Percentiles rank a stretch among this genome's conserved stretches.
Conservation (phyloP, 1,140 invertebrate species). For the Drosophila auraria region DNA sequence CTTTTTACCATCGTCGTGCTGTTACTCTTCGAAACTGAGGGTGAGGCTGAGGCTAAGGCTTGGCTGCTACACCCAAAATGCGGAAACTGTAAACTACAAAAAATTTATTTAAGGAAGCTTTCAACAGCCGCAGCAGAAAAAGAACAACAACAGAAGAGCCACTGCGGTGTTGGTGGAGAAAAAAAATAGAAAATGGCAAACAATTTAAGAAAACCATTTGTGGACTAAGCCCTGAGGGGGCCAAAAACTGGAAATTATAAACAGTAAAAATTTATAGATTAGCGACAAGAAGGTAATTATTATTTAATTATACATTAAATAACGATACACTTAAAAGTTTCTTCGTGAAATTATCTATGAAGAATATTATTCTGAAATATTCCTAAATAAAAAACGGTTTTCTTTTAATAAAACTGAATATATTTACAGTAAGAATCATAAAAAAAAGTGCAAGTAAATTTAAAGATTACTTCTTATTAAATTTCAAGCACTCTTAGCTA, state of each 20-base stretch:
- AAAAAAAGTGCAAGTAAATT: neutral
- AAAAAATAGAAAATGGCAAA: conserved; percentile 78
- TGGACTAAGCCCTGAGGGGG: conserved; percentile 56
- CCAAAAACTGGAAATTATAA: conserved; percentile 20
- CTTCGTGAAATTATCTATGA: too few species aligned
- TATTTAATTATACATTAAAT: too few species aligned
- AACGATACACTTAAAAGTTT: too few species aligned
- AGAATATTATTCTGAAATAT: too few species aligned
- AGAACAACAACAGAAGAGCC: conserved; percentile 30
- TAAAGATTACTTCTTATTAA: neutral
- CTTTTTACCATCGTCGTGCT: conserved; percentile 13
- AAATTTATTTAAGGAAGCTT: conserved; percentile 71
- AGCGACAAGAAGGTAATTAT: too few species aligned
- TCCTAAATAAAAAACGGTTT: too few species aligned
- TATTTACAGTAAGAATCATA: neutral
- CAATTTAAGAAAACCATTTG: conserved; percentile 82
- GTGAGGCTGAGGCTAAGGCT: conserved; percentile 7
- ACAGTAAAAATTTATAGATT: too few species aligned
- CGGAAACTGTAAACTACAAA: conserved; percentile 75
- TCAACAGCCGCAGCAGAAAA: conserved; percentile 33
- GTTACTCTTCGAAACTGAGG: conserved; percentile 6
- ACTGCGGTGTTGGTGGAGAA: conserved; percentile 8
- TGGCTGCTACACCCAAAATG: conserved; percentile 38
- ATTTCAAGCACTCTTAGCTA: neutral
- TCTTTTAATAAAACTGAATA: neutral